Base-by-base conservation (phyloP, 2,797 vertebrate genomes). In the Melanotaenia pygmaea region DNA sequence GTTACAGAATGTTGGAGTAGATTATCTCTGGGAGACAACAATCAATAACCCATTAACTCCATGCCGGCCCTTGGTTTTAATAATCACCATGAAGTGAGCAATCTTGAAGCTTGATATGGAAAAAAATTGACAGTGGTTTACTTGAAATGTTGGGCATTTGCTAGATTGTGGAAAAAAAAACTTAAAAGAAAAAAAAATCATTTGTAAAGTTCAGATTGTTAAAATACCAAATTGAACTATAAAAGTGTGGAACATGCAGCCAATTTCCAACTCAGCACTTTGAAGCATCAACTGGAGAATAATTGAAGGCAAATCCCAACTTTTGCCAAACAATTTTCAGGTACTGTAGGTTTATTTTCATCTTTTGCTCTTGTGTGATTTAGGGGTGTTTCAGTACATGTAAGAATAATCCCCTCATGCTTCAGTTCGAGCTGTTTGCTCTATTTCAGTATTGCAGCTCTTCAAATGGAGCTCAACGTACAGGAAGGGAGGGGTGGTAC, bases 1-100 rank as follows among this genome's bases (percentile, higher is more conserved):
- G 80, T 84, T 83, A 76, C 76, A 83, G 73, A 78, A 83, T 67
- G 85, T 80, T 75, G 74, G 68, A 74, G 73, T 67, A 62, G 82
- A 84, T 86, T 71, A 85, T 83, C 72, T 88, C 81, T 64, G 76
- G 74, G 80, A 89, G 82, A 81, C 83, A 85, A 88, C 83, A 85
- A 88, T 92, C 90, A 89, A 88, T 90, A 90, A 81, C 81, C 83
- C 74, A 81, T 90, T 88, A 88, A 74, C 74, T 86, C 78, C 76
- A 79, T 12, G 69, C 72, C 71, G 82, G 73, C 81, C 80, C 63
- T 78, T 86, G 84, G 79, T 88, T 73, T 64, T 62, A 67, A 75
- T 82, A 59, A 81, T 80, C 71, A 74, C 72, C 70, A 77, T 67
- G 59, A 86, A 40, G 65, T 81, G 71, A 77, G 76, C 83, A 86